Percentiles rank a stretch among this genome's conserved stretches.
phyloP scores from a whole-genome alignment of 2,113 vertebrate genomes.

The Asarcornis scutulata region DNA sequence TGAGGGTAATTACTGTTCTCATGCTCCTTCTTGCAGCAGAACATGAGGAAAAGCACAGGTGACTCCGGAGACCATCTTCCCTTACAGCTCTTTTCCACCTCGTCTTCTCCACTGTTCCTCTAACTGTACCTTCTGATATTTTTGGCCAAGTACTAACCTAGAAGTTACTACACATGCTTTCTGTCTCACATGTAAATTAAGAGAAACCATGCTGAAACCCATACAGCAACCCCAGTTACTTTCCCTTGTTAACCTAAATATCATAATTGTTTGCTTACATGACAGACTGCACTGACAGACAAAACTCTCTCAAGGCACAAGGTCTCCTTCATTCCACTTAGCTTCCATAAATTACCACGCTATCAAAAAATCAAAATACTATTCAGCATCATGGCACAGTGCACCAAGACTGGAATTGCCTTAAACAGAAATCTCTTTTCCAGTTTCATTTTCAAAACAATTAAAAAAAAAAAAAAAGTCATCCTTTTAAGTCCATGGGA shows the following conservation, averaged over 20 bases:
- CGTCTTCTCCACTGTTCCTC: neutral
- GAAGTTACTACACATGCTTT: neutral
- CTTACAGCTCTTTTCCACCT: neutral
- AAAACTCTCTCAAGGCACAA: neutral
- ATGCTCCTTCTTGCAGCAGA: neutral
- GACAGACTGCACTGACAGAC: no score
- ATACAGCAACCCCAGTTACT: neutral
- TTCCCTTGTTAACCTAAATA: neutral
- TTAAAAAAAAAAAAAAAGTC: no score
- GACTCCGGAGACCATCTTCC: neutral
- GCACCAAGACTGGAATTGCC: neutral
- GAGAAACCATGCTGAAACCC: neutral
- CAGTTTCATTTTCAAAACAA: neutral
- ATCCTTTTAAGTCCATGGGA: neutral
- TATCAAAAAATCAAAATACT: neutral
- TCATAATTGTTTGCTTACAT: neutral
- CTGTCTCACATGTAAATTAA: neutral
- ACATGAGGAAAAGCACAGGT: slow-evolving; percentile 22
- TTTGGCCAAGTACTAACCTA: neutral
- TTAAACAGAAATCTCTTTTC: neutral
- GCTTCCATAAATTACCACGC: neutral
- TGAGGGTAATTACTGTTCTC: slow-evolving; percentile 1
- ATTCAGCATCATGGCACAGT: neutral
- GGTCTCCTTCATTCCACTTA: neutral
- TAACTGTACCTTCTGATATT: neutral